Base-by-base conservation (phyloP, 2,888 invertebrate species). In the Papilio gigon region DNA sequence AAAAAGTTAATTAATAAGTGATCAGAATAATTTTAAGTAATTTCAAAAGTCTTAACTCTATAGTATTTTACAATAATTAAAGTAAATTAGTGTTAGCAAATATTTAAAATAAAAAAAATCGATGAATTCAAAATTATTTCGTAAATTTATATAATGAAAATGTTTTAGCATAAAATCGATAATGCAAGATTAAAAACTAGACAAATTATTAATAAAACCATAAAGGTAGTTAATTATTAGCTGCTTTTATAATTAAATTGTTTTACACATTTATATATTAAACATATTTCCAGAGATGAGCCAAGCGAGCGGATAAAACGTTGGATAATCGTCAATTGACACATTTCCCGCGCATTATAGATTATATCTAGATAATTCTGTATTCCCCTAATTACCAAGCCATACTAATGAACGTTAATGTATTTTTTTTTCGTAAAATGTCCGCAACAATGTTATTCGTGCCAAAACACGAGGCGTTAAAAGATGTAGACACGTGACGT, bases 401-500 rank as follows among this genome's bases (percentile, higher is more conserved):
- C 56, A 20, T 14, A 20, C 60, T 60, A 59, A 58, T 30, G 35
- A 50, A 61, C 40, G 33, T 17, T 14, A 53, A 61, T 67, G 35
- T 37, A 35, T 37, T 67, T 62, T 56, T 22, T 61, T 59, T 20
- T 14, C 20, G 47, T n/a, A 12, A 35, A 50, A 27, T 64, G 59
- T 64, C 17, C 33, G 14, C 11, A 17, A 14, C 33, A 40, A 1
- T 25, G 12, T 64, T 64, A 25, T 27, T 42, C 64, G 64, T 68
- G 68, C 68, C 68, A 68, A 68, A 64, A 61, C 20, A 56, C 30
- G 35, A 44, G 61, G 70, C 53, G 62, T 30, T 58, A 61, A 59
- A 42, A 50, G 50, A 42, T 70, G 72, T 71, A 72, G 74, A 40
- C 77, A 77, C 71, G 73, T 76, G 79, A 79, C 84, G 86, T 50